A percentile compares a stretch with the other conserved stretches of the same genome.
phyloP scores from a whole-genome alignment of 2,113 vertebrate genomes.

The Nipponia nippon region DNA sequence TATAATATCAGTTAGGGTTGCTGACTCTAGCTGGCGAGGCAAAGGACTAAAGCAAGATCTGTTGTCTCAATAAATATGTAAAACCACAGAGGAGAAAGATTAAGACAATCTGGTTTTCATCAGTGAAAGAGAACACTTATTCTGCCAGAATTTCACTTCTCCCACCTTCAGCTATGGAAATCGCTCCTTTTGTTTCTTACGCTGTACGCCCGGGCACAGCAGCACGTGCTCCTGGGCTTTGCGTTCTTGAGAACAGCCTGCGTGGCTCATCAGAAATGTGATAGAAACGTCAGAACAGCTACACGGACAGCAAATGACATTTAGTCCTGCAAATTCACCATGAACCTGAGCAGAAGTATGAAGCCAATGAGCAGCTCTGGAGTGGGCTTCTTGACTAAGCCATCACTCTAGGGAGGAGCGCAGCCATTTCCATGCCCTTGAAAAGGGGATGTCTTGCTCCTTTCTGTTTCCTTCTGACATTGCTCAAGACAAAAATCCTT shows the following conservation, averaged over 20 bases:
- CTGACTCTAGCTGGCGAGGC: not conserved
- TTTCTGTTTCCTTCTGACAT: not conserved
- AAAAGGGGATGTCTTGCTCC: not conserved
- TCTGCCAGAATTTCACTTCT: not conserved
- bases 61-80: not conserved
- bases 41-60: not conserved
- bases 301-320: not conserved
- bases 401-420: not conserved
- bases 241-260: not conserved
- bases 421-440: not conserved
- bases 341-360: not conserved
- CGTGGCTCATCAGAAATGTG: not conserved
- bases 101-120: not conserved
- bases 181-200: not conserved
- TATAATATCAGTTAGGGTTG: not conserved
- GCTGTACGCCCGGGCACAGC: accelerated
- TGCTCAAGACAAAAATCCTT: not conserved
- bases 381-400: not conserved
- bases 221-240: not conserved
- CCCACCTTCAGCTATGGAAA: not conserved
- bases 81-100: not conserved
- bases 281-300: not conserved
- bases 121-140: not conserved
- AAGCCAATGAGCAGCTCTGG: not conserved
- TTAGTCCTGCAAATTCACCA: not conserved